Evolutionary conservation across 2,113 vertebrate species (phyloP), one percentile per base, ranked within the genome.

Genomic region (Atherinomorus stipes): DNA sequence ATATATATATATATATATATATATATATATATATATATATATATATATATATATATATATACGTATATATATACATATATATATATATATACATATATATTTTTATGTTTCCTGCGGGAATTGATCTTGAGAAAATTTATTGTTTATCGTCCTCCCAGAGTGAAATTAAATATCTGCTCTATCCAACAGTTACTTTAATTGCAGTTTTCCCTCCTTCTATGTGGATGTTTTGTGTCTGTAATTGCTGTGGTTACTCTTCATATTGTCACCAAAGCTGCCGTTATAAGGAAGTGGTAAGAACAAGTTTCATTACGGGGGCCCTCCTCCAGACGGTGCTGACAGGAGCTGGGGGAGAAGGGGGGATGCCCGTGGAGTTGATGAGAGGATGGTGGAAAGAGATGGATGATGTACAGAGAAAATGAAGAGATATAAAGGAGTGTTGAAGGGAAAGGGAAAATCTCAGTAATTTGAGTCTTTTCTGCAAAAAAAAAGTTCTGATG

Each of bases 181-280:
- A 12, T 25, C 56, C 65, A 63, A 61, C 31, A 71, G 51, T 67
- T 50, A 42, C 57, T 71, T 62, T 71, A 85, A 90, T 81, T 85
- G 77, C 19, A 57, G 76, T 76, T 77, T 84, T 81, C 53, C 64
- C 49, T 82, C 57, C 18, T 1, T 13, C 19, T 34, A 21, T 78
- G 85, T 75, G 84, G 79, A 78, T 76, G 53, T 81, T 76, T 80
- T 64, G 63, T 56, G 67, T 67, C 74, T 2, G 7, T 93, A 93
- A 93, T 91, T 93, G 88, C 70, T 69, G 81, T 88, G 69, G 85
- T 81, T 89, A 75, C 71, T 87, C 76, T 82, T 75, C 31, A 83
- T 71, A 67, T 34, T 73, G 59, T 85, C 64, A 49, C 71, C 40
- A 61, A 78, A 74, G 65, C 66, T 16, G 50, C 28, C 21, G 69